Evolutionary conservation across 2,888 invertebrate genomes (phyloP), one percentile per base, ranked within the genome.

Genomic region (Gordius sp.): DNA sequence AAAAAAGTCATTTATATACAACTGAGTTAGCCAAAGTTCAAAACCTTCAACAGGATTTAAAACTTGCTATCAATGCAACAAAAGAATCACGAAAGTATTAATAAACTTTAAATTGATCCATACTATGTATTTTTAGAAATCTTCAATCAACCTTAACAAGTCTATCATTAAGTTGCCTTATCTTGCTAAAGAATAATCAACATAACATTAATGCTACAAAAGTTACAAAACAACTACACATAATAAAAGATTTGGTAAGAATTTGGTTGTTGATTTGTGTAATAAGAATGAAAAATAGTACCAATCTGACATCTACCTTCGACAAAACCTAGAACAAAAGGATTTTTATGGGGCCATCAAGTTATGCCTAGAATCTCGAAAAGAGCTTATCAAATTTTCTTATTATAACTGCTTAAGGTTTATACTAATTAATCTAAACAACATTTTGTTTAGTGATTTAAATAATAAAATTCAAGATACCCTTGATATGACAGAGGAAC

Each of bases 401-500:
- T 47, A 47, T 47, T 47, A 18, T 20, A 8, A 47, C 16, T 47
- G 47, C 20, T 47, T 47, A 20, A 47, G 47, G 47, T 47, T 18
- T 18, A n/a, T 20, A n/a, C 62, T 56, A 64, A 79, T 82, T 47
- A 84, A 85, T 60, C 70, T 91, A 33, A 78, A 79, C 16, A 77
- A 79, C 16, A 80, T 18, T 18, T 24, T 20, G n/a, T 62, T 56
- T 64, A 79, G 82, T 47, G 84, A 85, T 60, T 70, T 91, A 33
- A 78, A 79, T 16, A 77, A 79, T 16, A 80, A 87, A 65, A 71
- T 91, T 0, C 84, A 86, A 67, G 87, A 89, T 66, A 86, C 84
- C 0, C 69, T 89, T 58, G 80, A 82, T 60, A 77, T 83, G 72
- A 82, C 85, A 0, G 89, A 91, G 66, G 82, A 85, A 61, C 82